Evolutionary conservation across 2,797 vertebrate species (phyloP).

Genomic region (Sarcophilus harrisii): DNA sequence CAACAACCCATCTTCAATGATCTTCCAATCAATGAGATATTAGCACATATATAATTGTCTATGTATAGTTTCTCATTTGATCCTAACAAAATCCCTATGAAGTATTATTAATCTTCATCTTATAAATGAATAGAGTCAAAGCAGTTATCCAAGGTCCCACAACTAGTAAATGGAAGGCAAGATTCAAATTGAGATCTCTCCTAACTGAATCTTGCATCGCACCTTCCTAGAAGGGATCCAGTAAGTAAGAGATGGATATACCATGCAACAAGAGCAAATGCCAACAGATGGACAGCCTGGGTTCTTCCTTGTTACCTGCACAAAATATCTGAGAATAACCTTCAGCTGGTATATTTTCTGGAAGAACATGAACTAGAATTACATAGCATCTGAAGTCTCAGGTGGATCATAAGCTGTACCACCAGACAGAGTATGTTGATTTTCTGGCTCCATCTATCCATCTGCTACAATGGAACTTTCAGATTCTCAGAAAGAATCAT

Average conservation of each 20-base stretch:
- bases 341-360: background rate
- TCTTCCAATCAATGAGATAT: background rate
- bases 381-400: background rate
- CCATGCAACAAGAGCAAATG: background rate
- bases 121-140: background rate
- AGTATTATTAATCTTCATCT: background rate
- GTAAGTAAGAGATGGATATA: background rate
- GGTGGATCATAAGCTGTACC: background rate
- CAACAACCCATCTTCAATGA: background rate
- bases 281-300: background rate
- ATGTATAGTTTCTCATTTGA: background rate
- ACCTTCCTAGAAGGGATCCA: background rate
- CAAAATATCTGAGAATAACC: background rate
- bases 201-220: background rate
- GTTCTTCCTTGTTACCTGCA: background rate
- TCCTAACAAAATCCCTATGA: background rate
- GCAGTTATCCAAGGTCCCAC: background rate
- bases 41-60: background rate
- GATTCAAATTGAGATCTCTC: background rate
- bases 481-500: background rate
- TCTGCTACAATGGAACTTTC: background rate
- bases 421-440: background rate
- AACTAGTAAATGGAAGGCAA: background rate
- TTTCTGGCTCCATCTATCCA: slow-evolving; percentile 15
- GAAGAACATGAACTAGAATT: background rate